Conservation (phyloP, 2,888 invertebrate species). For the Aromia moschata region DNA sequence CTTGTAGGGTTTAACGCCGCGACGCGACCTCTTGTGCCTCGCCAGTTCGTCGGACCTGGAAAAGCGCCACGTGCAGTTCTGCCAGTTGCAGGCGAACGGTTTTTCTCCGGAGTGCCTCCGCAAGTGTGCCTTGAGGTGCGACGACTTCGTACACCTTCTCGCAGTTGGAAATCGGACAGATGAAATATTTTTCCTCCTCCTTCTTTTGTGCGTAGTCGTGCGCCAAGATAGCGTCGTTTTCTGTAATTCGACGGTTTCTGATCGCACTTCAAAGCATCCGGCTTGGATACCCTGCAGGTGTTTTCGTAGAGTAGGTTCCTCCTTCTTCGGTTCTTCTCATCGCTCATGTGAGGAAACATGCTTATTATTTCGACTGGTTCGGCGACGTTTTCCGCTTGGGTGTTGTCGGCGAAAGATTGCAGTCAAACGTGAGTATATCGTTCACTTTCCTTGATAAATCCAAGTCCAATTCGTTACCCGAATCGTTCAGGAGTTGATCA, state of each 20-base stretch:
- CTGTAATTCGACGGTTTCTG: conserved; percentile 37
- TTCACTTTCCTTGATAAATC: conserved; percentile 45
- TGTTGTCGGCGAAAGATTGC: conserved; percentile 35
- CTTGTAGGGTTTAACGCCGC: conserved; percentile 92
- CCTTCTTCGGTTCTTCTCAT: conserved; percentile 58
- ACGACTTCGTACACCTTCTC: conserved; percentile 86
- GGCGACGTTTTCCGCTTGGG: conserved; percentile 25
- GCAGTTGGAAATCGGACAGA: conserved; percentile 76
- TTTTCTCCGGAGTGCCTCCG: conserved; percentile 80
- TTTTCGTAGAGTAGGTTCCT: conserved; percentile 60
- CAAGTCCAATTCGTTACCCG: conserved; percentile 47
- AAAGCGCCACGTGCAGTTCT: conserved; percentile 90
- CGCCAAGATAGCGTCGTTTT: conserved; percentile 30
- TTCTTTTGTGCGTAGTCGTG: conserved; percentile 57
- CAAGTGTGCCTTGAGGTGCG: conserved; percentile 88
- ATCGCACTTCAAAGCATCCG: conserved; percentile 35
- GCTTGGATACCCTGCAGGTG: conserved; percentile 41
- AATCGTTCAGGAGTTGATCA: conserved; percentile 44
- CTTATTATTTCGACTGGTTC: conserved; percentile 47
- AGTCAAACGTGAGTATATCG: conserved; percentile 48
- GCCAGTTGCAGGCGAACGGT: conserved; percentile 69
- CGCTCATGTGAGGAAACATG: conserved; percentile 60
- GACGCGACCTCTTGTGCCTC: conserved; percentile 92
- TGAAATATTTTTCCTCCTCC: conserved; percentile 69
- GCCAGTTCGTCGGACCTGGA: conserved; percentile 94